Conservation (phyloP, 1,140 invertebrate genomes). For the Ips typographus region DNA sequence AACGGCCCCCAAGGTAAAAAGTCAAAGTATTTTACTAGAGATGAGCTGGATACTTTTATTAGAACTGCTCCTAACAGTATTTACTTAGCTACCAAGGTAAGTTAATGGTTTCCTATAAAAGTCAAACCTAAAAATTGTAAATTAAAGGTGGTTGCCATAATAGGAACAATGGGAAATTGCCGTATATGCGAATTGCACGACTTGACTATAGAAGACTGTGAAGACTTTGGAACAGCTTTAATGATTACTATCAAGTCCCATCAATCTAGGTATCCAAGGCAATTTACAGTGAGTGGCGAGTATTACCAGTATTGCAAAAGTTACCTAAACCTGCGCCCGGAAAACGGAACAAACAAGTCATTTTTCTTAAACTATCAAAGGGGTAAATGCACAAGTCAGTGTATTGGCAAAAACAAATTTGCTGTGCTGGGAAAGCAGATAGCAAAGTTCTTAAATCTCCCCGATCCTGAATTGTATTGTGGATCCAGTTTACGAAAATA, state of each 20-base stretch:
- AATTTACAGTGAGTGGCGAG: slow-evolving; percentile 20
- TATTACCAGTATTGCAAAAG: slow-evolving; percentile 20
- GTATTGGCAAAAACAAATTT: slow-evolving; percentile 44
- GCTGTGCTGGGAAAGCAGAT: slow-evolving; percentile 42
- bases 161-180: not conserved
- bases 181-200: not conserved
- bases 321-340: not conserved
- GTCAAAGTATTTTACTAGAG: slow-evolving; percentile 27
- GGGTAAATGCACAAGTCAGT: slow-evolving; percentile 43
- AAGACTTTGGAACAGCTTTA: no score
- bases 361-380: slow-evolving; percentile 42
- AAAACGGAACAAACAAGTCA: not conserved
- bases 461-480: slow-evolving; percentile 43
- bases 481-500: slow-evolving; percentile 42
- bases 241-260: no score
- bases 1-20: slow-evolving; percentile 36
- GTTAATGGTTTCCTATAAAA: not conserved
- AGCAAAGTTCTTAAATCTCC: slow-evolving; percentile 41
- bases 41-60: slow-evolving; percentile 34
- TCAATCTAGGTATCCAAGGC: not conserved
- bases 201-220: no score
- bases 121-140: not conserved
- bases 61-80: slow-evolving; percentile 22
- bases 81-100: not conserved
- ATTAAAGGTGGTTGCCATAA: slow-evolving; percentile 23